Evolutionary conservation across 2,888 invertebrate species (phyloP), one percentile per base, ranked within the genome.

Genomic region (Drosophila barbarae): DNA sequence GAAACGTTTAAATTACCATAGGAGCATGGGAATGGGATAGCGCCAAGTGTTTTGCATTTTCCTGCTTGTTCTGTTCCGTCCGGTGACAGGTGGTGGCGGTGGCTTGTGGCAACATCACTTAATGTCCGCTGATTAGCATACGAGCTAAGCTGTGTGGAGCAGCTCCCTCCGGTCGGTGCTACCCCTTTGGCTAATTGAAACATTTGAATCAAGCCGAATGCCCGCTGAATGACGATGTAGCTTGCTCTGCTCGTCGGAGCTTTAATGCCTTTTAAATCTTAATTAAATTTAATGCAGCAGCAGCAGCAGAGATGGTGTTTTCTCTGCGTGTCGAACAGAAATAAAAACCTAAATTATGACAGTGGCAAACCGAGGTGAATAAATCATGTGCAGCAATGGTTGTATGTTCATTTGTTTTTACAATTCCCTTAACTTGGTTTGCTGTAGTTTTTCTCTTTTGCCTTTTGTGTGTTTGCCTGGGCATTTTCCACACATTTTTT

Each of bases 71-170:
- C 39, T 46, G 28, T 32, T 41, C 36, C 38, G 28, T 8, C 36
- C 39, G 66, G 61, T 72, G 78, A 68, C 77, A 80, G 77, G 73
- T 77, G 64, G 23, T 23, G 64, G 60, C 30, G 15, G 46, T 30
- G 69, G 61, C 38, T 64, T 46, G 56, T 54, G 69, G 64, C 69
- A 70, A 58, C 69, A 58, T 65, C 72, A 74, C 54, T 74, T 81
- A 78, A 78, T 78, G 70, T 61, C 65, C 74, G 55, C 76, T 76
- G 78, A 79, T 81, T 81, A 79, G 78, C 76, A 78, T 74, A 57
- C 63, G 59, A 69, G 69, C 55, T 46, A 55, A 47, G 38, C 61
- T 26, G 52, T 34, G 26, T 38, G 26, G 39, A 18, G n/a, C 26
- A 28, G 30, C 38, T 18, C 13, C 13, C 28, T 9, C 28, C 35